A percentile compares a stretch with the other conserved stretches of the same genome.
Evolutionary conservation across 2,888 invertebrate genomes (phyloP).

Genomic region (Ophioninae sp.): DNA sequence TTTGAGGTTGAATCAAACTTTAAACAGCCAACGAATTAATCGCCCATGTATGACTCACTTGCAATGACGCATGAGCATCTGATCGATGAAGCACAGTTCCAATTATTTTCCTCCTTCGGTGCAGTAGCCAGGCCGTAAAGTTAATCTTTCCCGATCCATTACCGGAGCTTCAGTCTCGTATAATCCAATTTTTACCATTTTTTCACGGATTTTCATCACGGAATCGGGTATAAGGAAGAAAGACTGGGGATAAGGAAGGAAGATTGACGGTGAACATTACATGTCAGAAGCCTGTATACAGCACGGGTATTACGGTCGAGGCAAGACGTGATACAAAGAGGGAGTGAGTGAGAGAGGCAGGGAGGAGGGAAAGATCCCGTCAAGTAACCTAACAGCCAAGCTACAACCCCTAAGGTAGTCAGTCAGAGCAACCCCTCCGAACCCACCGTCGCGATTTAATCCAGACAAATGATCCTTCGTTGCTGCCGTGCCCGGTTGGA

Average conservation of each 20-base stretch:
- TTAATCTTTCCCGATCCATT: conserved; percentile 16
- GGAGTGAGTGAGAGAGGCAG: conserved; percentile 48
- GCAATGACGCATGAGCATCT: neutral
- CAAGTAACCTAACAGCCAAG: conserved; percentile 53
- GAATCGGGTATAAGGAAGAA: conserved; percentile 34
- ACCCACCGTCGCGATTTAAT: conserved; percentile 68
- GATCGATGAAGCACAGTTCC: neutral
- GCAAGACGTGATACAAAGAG: conserved; percentile 50
- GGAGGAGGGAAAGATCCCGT: conserved; percentile 45
- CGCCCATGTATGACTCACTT: neutral
- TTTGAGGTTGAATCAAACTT: conserved; percentile 1
- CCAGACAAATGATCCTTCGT: conserved; percentile 74
- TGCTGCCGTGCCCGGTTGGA: conserved; percentile 40
- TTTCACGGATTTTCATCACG: conserved; percentile 33
- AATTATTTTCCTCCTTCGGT: conserved; percentile 10
- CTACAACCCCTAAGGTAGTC: conserved; percentile 51
- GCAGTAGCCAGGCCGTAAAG: neutral
- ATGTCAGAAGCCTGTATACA: conserved; percentile 55
- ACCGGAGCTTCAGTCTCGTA: conserved; percentile 3
- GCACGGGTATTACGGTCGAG: conserved; percentile 57
- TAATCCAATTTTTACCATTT: conserved; percentile 34
- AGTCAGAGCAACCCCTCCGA: conserved; percentile 54
- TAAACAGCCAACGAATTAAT: neutral
- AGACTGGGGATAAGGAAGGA: conserved; percentile 49
- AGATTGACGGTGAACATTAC: conserved; percentile 52